These are phyloP conservation scores for Actinopyga echinites DNA, from an alignment of 53 echinoderm and acorn worm genomes.

Conservation along the genomic window DNA sequence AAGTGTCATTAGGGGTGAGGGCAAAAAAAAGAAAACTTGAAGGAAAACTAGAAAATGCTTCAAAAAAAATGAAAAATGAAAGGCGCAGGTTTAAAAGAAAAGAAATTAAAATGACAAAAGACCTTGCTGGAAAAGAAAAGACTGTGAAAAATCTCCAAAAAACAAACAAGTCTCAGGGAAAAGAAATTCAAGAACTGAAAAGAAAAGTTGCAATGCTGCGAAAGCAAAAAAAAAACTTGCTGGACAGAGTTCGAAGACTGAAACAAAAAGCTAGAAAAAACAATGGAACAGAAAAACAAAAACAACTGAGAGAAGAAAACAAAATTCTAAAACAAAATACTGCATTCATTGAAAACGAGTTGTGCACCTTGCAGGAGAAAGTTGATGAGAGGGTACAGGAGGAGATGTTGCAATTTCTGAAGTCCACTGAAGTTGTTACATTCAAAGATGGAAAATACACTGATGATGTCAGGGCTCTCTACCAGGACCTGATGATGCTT, in stretches of 20 bases:
- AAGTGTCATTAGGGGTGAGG: neutral
- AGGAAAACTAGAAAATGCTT: neutral
- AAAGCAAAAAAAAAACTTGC: neutral
- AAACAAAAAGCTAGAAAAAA: neutral
- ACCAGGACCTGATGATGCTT: slow-evolving; percentile 47
- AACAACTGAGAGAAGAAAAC: neutral
- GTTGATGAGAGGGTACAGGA: slow-evolving; percentile 21
- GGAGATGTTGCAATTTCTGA: neutral
- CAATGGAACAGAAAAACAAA: neutral
- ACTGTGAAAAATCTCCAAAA: too few relatives aligned
- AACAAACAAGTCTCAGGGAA: too few relatives aligned
- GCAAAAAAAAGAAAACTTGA: neutral
- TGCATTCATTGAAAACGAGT: neutral
- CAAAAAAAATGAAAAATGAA: too few relatives aligned
- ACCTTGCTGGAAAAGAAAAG: too few relatives aligned
- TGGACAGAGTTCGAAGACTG: neutral
- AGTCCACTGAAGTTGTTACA: neutral
- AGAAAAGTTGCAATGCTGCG: neutral
- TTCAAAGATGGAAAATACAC: slow-evolving; percentile 44
- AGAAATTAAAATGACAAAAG: too few relatives aligned
- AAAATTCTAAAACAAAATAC: neutral
- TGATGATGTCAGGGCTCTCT: slow-evolving; percentile 40
- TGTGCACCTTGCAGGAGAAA: neutral
- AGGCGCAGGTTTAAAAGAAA: too few relatives aligned
- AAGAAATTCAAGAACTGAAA: neutral